Conservation (phyloP, 2,888 invertebrate genomes). For the Girardia tigrina region DNA sequence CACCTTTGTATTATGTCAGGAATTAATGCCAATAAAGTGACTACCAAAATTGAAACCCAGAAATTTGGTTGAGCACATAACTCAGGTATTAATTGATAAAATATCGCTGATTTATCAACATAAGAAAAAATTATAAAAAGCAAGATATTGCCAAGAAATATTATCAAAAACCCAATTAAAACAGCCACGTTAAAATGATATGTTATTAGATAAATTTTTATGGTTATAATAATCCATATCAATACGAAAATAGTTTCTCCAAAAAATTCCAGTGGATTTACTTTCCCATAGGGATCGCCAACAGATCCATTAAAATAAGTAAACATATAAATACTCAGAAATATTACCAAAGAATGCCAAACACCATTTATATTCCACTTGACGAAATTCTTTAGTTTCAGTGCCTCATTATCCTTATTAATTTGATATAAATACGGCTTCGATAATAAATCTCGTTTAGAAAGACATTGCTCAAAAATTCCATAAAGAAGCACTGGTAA, state of each 20-base stretch:
- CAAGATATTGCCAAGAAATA: constrained; percentile 20
- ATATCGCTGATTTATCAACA: neutral
- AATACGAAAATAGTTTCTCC: neutral
- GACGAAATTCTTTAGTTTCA: constrained; percentile 14
- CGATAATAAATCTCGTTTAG: constrained; percentile 54
- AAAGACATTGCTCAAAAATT: constrained; percentile 62
- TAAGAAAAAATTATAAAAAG: neutral
- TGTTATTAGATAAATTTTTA: constrained; percentile 21
- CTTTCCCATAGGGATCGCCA: constrained; percentile 42
- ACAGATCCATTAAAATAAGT: constrained; percentile 40
- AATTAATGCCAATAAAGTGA: constrained; percentile 42
- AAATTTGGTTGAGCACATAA: constrained; percentile 37
- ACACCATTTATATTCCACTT: constrained; percentile 43
- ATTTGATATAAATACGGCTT: constrained; percentile 59
- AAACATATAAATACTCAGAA: constrained; percentile 44
- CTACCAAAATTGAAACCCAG: constrained; percentile 43
- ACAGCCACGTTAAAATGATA: constrained; percentile 8
- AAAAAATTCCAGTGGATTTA: neutral
- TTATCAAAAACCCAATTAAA: constrained; percentile 19
- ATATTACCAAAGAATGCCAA: constrained; percentile 48
- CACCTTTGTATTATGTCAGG: constrained; percentile 42
- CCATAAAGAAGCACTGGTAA: constrained; percentile 63
- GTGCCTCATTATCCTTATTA: neutral
- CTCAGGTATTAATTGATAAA: neutral
- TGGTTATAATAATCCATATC: neutral